These are phyloP conservation scores for Anabacerthia variegaticeps DNA, from an alignment of 2,797 vertebrate genomes.

Conservation along the genomic window DNA sequence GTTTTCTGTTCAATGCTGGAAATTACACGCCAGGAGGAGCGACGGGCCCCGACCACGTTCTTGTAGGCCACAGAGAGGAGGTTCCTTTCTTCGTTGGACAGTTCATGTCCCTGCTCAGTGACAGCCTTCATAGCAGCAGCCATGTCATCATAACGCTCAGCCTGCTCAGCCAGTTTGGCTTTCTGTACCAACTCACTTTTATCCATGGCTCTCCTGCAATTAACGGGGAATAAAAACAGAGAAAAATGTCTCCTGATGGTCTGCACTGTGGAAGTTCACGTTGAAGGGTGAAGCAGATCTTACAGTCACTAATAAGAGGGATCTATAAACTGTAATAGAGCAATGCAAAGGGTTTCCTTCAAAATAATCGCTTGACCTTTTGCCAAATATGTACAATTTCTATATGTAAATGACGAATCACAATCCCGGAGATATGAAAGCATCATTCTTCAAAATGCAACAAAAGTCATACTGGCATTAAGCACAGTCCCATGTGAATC, in stretches of 20 bases:
- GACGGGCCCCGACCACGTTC: constrained; percentile 96
- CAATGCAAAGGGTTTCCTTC: neutral
- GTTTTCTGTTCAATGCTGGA: constrained; percentile 99
- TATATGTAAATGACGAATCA: neutral
- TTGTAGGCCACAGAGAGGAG: constrained; percentile 99
- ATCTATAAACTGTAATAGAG: neutral
- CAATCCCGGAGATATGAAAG: neutral
- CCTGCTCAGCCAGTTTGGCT: constrained; percentile 98
- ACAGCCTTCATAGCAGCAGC: constrained; percentile 94
- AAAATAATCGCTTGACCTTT: neutral
- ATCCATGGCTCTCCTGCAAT: constrained; percentile 87
- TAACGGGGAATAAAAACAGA: neutral
- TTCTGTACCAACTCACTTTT: constrained; percentile 98
- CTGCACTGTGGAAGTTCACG: neutral
- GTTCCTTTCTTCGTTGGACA: constrained; percentile 97
- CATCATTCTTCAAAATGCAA: neutral
- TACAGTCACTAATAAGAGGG: neutral
- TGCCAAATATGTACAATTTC: neutral
- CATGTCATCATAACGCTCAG: constrained; percentile 98
- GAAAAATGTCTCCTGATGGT: neutral
- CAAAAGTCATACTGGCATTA: neutral
- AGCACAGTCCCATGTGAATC: neutral
- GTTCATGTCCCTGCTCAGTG: constrained; percentile 90
- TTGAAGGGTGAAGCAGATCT: neutral
- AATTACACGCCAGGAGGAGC: constrained; percentile 98